These are phyloP conservation scores for Lanius ludovicianus DNA, from an alignment of 2,113 vertebrate genomes.

Conservation along the genomic window DNA sequence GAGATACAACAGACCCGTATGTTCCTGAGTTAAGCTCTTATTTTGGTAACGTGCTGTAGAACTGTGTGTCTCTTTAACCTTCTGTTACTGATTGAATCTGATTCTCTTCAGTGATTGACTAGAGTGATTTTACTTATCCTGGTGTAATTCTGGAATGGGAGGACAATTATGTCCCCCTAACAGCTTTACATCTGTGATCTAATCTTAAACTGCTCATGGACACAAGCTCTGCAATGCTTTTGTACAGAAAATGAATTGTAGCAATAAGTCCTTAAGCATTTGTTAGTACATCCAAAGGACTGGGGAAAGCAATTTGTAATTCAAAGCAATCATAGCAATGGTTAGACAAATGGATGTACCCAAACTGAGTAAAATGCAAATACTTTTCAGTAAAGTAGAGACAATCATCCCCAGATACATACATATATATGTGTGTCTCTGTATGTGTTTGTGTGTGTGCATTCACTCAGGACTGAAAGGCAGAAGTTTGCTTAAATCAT, in stretches of 20 bases:
- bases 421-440: rapidly evolving
- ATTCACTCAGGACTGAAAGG: neutral
- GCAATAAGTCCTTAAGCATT: neutral
- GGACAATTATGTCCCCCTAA: neutral
- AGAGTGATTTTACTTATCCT: neutral
- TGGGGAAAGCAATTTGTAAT: neutral
- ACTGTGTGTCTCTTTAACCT: neutral
- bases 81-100: neutral
- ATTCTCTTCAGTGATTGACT: neutral
- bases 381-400: neutral
- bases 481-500: neutral
- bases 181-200: neutral
- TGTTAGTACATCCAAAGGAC: neutral
- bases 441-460: neutral
- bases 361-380: neutral
- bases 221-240: neutral
- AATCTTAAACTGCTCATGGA: neutral
- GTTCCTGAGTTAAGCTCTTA: neutral
- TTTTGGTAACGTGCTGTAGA: neutral
- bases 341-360: neutral
- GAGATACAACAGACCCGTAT: neutral
- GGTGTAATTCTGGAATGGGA: neutral
- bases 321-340: neutral
- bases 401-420: neutral
- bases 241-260: neutral